Conservation (phyloP, 2,113 vertebrate genomes). For the Quiscalus mexicanus region DNA sequence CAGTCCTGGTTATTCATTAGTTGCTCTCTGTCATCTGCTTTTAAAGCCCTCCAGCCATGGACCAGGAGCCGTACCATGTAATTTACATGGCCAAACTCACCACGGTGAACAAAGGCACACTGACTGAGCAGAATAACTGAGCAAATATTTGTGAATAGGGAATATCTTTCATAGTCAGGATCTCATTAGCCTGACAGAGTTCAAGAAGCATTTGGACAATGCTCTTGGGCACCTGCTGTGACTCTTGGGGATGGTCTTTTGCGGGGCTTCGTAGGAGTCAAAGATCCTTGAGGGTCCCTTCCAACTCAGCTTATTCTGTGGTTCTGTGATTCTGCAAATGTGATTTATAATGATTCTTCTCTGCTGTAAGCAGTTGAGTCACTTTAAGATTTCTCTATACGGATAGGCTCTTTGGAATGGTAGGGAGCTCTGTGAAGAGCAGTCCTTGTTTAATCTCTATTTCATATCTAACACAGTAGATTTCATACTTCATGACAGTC, state of each 20-base stretch:
- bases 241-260: not conserved
- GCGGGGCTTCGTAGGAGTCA: not conserved
- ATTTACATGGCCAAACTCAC: not conserved
- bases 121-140: not conserved
- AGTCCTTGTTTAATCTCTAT: not conserved
- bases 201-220: not conserved
- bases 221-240: not conserved
- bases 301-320: not conserved
- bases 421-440: not conserved
- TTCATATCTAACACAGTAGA: not conserved
- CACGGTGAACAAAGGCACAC: not conserved
- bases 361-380: not conserved
- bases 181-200: not conserved
- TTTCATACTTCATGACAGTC: not conserved
- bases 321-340: not conserved
- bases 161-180: not conserved
- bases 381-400: not conserved
- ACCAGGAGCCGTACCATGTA: not conserved
- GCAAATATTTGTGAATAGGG: not conserved
- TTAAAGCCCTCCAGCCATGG: not conserved
- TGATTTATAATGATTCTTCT: not conserved
- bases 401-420: not conserved
- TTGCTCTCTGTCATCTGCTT: not conserved
- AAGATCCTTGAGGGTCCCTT: not conserved
- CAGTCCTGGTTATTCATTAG: not conserved